Percentiles rank a stretch among this genome's conserved stretches.
Evolutionary conservation across 30 jellyfish, hydroid and myxozoan genomes (phyloP).

Genomic region (Hydractinia symbiolongicarpus): DNA sequence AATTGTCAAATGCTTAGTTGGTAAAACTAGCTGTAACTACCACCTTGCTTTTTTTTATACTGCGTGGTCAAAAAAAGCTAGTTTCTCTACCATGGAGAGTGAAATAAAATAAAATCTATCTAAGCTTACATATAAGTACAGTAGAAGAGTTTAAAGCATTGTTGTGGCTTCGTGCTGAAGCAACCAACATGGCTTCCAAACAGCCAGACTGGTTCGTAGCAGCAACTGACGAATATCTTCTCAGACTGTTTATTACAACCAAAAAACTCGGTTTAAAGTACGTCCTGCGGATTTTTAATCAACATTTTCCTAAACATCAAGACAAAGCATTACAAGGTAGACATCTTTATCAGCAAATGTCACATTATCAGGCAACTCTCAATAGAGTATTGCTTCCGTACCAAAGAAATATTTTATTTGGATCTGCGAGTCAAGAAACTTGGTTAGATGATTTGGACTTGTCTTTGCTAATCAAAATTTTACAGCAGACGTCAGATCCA

Average conservation of each 20-base stretch:
- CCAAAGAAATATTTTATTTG: conserved; percentile 3
- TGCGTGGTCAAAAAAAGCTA: too few species aligned
- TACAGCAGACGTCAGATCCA: neutral
- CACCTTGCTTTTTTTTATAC: too few species aligned
- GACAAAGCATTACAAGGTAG: neutral
- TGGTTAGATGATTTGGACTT: neutral
- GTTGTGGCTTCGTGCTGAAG: neutral
- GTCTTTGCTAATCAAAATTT: neutral
- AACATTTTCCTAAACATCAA: neutral
- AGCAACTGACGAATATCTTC: neutral
- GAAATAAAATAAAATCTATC: too few species aligned
- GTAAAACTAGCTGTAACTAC: too few species aligned
- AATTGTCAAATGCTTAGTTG: too few species aligned
- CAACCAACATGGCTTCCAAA: neutral
- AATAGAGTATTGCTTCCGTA: neutral
- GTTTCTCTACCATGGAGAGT: too few species aligned
- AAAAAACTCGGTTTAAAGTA: conserved; percentile 10
- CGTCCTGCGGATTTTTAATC: neutral
- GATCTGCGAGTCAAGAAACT: neutral
- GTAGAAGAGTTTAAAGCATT: too few species aligned
- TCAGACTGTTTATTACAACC: neutral
- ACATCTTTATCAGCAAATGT: neutral
- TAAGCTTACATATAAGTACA: too few species aligned
- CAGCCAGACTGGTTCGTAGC: neutral
- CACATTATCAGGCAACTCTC: neutral